Conservation (phyloP, 2,888 invertebrate species). For the Timandra comae region DNA sequence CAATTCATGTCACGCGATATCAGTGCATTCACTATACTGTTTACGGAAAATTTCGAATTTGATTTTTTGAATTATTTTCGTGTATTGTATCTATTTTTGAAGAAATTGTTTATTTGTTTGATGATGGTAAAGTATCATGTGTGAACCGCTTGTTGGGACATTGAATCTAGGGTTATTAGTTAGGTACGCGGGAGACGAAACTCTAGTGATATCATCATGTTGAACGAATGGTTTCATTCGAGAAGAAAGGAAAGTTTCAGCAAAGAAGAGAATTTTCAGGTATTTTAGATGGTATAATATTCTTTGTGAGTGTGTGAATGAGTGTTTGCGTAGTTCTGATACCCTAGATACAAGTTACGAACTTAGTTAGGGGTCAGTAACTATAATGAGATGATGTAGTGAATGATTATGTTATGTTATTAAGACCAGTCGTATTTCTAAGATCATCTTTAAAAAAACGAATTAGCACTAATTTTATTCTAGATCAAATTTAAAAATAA, state of each 20-base stretch:
- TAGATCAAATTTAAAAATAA: too few species aligned
- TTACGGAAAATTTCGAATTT: conserved; percentile 64
- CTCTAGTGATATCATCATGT: conserved; percentile 60
- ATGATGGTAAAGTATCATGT: conserved; percentile 71
- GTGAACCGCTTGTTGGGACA: conserved; percentile 49
- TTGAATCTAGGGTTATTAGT: conserved; percentile 41
- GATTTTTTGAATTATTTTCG: conserved; percentile 70
- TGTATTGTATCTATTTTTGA: conserved; percentile 65
- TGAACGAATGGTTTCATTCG: conserved; percentile 71
- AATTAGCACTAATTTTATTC: too few species aligned
- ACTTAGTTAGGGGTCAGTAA: too few species aligned
- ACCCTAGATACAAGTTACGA: too few species aligned
- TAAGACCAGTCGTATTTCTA: too few species aligned
- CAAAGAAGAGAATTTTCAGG: conserved; percentile 59
- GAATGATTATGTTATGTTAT: too few species aligned
- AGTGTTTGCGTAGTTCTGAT: too few species aligned
- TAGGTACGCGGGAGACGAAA: conserved; percentile 42
- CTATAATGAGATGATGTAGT: too few species aligned
- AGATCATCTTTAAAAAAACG: too few species aligned
- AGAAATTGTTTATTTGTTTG: conserved; percentile 67
- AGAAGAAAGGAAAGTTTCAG: conserved; percentile 48
- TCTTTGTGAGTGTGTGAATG: too few species aligned
- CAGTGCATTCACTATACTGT: conserved; percentile 52
- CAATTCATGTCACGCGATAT: conserved; percentile 32
- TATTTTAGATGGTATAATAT: conserved; percentile 28